These are phyloP conservation scores for Leucoraja ocellata DNA, from an alignment of 2,797 vertebrate species.

Conservation along the genomic window DNA sequence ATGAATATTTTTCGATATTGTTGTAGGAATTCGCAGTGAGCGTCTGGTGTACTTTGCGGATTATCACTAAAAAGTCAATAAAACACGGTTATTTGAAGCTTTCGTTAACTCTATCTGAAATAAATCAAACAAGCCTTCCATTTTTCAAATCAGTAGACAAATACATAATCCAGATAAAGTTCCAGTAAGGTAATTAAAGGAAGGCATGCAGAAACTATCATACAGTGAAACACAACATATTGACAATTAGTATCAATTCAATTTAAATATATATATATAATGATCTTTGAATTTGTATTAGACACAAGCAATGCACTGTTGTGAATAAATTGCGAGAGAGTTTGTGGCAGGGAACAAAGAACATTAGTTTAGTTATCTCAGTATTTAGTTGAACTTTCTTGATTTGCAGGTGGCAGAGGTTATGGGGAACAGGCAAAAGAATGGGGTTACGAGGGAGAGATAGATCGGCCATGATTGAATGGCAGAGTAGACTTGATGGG, in stretches of 20 bases:
- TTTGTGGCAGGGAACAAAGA: too few relatives aligned
- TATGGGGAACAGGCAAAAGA: too few relatives aligned
- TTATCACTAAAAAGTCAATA: constrained; percentile 40
- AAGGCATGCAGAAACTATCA: neutral
- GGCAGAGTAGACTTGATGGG: too few relatives aligned
- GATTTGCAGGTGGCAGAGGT: too few relatives aligned
- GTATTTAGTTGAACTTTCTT: too few relatives aligned
- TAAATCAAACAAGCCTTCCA: neutral
- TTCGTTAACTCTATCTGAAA: neutral
- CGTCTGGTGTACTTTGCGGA: constrained; percentile 34
- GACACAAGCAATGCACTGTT: too few relatives aligned
- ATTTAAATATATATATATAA: neutral
- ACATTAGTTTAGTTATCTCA: too few relatives aligned
- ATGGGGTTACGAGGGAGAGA: too few relatives aligned
- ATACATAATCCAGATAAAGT: neutral
- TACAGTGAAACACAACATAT: neutral
- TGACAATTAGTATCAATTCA: neutral
- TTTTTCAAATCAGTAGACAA: constrained; percentile 12
- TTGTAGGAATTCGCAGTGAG: constrained; percentile 48
- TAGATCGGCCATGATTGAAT: too few relatives aligned
- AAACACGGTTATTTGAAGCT: neutral
- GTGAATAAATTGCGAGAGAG: too few relatives aligned
- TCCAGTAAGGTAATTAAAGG: neutral
- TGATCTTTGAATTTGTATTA: too few relatives aligned
- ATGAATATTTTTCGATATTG: constrained; percentile 51